Percentiles rank a stretch among this genome's conserved stretches.
Evolutionary conservation across 2,113 vertebrate species (phyloP).

Genomic region (Petaurus breviceps): DNA sequence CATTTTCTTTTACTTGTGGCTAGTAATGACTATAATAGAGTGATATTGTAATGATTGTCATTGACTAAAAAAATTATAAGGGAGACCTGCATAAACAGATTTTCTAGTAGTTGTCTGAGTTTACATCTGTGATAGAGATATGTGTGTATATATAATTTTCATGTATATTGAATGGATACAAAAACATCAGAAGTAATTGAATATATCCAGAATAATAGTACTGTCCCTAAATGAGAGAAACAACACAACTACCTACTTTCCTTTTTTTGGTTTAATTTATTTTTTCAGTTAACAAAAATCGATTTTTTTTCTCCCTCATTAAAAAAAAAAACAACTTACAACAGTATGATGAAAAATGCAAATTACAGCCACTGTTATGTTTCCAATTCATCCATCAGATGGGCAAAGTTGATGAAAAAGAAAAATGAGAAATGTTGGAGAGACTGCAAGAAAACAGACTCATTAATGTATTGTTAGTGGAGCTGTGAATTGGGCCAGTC

Average conservation of each 20-base stretch:
- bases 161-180: background rate
- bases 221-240: background rate
- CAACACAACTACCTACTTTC: background rate
- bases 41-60: background rate
- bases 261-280: background rate
- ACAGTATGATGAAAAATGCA: background rate
- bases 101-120: background rate
- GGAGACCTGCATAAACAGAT: background rate
- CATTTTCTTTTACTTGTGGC: background rate
- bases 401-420: background rate
- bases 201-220: background rate
- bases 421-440: background rate
- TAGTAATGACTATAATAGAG: background rate
- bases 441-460: background rate
- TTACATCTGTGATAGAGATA: background rate
- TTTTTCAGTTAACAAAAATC: background rate
- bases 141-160: background rate
- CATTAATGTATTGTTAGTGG: background rate
- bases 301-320: background rate
- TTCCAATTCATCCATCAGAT: background rate
- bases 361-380: background rate
- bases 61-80: background rate
- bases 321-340: background rate
- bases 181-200: background rate
- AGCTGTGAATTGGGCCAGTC: background rate